Conservation (phyloP, 2,888 invertebrate genomes). For the Spicauda simplicius region DNA sequence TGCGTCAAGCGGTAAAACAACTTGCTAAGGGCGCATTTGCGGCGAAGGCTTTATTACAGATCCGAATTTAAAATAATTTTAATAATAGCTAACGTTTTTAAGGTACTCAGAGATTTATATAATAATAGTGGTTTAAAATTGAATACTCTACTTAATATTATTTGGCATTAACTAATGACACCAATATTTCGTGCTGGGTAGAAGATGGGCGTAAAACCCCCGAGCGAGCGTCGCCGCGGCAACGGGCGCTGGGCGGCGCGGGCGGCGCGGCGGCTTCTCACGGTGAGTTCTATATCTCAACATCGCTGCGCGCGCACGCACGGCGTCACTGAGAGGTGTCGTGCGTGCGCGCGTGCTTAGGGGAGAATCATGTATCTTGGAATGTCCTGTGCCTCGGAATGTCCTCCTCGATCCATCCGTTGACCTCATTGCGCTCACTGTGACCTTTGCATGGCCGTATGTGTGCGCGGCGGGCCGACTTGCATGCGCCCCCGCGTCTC, state of each 20-base stretch:
- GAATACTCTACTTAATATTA: background rate
- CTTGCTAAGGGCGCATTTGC: too few relatives aligned
- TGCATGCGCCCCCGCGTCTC: conserved; percentile 72
- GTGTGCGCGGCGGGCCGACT: conserved; percentile 70
- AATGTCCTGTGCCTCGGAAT: conserved; percentile 86
- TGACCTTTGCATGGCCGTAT: conserved; percentile 79
- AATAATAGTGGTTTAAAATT: background rate
- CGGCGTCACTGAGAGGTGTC: conserved; percentile 48
- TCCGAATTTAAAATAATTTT: too few relatives aligned
- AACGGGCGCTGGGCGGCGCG: conserved; percentile 46
- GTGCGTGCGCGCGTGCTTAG: conserved; percentile 78
- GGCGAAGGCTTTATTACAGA: too few relatives aligned
- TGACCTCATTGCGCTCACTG: conserved; percentile 74
- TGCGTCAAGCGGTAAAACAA: too few relatives aligned
- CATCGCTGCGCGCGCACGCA: conserved; percentile 81
- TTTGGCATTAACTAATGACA: conserved; percentile 34
- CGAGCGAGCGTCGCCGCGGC: conserved; percentile 48
- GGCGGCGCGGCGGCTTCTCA: conserved; percentile 52
- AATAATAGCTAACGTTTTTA: too few relatives aligned
- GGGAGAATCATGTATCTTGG: conserved; percentile 86
- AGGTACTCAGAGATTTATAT: background rate
- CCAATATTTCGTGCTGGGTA: conserved; percentile 58
- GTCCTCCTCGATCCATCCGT: conserved; percentile 82
- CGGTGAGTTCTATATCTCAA: conserved; percentile 86
- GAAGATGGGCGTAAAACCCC: conserved; percentile 59